phyloP scores from a whole-genome alignment of 2,113 vertebrate species.

The Cyanistes caeruleus region DNA sequence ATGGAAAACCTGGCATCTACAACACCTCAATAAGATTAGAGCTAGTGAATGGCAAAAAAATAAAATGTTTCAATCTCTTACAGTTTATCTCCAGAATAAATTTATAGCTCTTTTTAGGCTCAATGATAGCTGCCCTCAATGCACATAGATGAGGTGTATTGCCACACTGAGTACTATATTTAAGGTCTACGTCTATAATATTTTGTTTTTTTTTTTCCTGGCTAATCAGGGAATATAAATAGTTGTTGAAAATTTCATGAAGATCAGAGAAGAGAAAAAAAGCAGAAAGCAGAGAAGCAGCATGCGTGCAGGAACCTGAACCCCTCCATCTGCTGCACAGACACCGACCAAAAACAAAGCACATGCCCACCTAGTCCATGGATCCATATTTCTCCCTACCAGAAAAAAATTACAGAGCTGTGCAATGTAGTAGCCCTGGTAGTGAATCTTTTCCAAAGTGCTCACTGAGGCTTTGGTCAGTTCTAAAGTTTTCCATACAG shows the following conservation, averaged over 20 bases:
- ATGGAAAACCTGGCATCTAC: background rate
- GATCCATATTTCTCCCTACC: background rate
- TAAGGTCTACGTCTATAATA: background rate
- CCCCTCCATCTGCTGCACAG: background rate
- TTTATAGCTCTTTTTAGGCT: background rate
- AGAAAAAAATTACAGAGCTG: background rate
- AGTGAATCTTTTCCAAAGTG: background rate
- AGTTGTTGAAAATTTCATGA: background rate
- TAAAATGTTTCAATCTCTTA: background rate
- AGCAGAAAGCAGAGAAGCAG: background rate
- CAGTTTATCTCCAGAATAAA: background rate
- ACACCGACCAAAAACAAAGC: background rate
- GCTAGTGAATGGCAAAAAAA: background rate
- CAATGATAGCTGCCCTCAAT: background rate
- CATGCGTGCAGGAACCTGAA: background rate
- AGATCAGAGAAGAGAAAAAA: background rate
- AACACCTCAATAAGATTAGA: background rate
- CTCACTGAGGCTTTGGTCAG: background rate
- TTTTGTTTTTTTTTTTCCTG: background rate
- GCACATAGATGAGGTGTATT: background rate
- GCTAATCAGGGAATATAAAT: background rate
- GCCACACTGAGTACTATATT: background rate
- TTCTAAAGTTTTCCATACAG: background rate
- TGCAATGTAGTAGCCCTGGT: background rate
- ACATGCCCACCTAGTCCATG: background rate